These are phyloP conservation scores for Lapara coniferarum DNA, from an alignment of 2,888 invertebrate genomes.

Conservation along the genomic window DNA sequence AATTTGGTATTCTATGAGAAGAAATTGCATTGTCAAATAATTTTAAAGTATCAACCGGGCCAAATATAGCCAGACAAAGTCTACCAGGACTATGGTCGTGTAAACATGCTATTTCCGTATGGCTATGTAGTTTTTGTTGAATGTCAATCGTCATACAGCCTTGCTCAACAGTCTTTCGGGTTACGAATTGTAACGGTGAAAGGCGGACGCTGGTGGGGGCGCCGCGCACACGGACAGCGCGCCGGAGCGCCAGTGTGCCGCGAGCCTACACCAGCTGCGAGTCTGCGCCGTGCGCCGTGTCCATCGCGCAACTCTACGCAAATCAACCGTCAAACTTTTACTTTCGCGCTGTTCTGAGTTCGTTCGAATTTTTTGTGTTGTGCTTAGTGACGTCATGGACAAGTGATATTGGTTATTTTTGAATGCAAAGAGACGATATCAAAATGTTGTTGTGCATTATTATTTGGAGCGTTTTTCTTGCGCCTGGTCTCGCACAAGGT, in stretches of 20 bases:
- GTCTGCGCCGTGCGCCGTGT: slow-evolving; percentile 30
- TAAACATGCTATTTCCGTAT: slow-evolving; percentile 69
- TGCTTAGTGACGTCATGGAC: slow-evolving; percentile 60
- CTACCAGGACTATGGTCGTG: slow-evolving; percentile 35
- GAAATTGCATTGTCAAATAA: slow-evolving; percentile 1
- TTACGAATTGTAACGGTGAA: slow-evolving; percentile 75
- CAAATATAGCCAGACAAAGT: slow-evolving; percentile 37
- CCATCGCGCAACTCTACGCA: slow-evolving; percentile 33
- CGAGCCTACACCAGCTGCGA: slow-evolving; percentile 41
- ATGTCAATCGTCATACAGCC: slow-evolving; percentile 80
- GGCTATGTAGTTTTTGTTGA: slow-evolving; percentile 72
- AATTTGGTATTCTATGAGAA: background rate
- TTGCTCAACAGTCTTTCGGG: slow-evolving; percentile 77
- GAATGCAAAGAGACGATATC: slow-evolving; percentile 55
- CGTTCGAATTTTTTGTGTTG: slow-evolving; percentile 43
- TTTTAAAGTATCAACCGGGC: slow-evolving; percentile 31
- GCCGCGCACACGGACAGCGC: slow-evolving; percentile 40
- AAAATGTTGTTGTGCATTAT: slow-evolving; percentile 75
- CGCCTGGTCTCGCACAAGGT: slow-evolving; percentile 75
- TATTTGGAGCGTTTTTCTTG: slow-evolving; percentile 75
- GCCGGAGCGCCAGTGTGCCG: slow-evolving; percentile 58
- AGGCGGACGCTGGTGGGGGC: slow-evolving; percentile 62
- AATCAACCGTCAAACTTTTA: slow-evolving; percentile 59
- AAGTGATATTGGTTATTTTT: slow-evolving; percentile 56
- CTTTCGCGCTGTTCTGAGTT: slow-evolving; percentile 62